Conservation (phyloP, 1,140 invertebrate species). For the Panulirus ornatus region DNA sequence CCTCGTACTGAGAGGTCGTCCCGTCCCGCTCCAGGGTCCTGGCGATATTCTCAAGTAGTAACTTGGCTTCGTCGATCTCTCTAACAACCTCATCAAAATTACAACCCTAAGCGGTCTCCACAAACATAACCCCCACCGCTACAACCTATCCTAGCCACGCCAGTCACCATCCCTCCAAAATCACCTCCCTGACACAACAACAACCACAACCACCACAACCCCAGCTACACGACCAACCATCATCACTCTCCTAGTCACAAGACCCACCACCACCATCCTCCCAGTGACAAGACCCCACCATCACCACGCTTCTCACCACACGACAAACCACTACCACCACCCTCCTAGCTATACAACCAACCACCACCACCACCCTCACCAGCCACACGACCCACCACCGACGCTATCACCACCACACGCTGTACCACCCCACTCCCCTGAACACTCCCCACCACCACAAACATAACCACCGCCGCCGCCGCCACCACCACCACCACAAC, state of each 20-base stretch:
- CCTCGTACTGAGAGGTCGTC: too few species aligned
- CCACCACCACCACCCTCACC: neutral
- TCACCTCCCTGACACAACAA: neutral
- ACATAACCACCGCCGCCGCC: neutral
- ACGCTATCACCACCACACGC: neutral
- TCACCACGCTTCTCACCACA: neutral
- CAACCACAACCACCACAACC: neutral
- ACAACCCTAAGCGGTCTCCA: too few species aligned
- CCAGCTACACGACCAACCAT: too few species aligned
- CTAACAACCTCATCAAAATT: too few species aligned
- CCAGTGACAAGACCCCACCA: neutral
- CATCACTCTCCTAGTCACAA: neutral
- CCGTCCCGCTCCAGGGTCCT: too few species aligned
- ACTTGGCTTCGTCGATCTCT: too few species aligned
- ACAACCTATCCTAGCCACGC: too few species aligned
- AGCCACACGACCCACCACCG: neutral
- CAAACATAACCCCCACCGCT: neutral
- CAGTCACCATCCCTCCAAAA: too few species aligned
- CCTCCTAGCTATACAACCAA: neutral
- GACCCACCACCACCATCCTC: neutral
- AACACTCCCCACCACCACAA: neutral
- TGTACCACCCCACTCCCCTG: neutral
- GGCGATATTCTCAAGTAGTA: too few species aligned
- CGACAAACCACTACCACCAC: neutral
- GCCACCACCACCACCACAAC: slow-evolving; percentile 34